Base-by-base conservation (phyloP, 1,140 invertebrate species). In the Asbolus verrucosus region DNA sequence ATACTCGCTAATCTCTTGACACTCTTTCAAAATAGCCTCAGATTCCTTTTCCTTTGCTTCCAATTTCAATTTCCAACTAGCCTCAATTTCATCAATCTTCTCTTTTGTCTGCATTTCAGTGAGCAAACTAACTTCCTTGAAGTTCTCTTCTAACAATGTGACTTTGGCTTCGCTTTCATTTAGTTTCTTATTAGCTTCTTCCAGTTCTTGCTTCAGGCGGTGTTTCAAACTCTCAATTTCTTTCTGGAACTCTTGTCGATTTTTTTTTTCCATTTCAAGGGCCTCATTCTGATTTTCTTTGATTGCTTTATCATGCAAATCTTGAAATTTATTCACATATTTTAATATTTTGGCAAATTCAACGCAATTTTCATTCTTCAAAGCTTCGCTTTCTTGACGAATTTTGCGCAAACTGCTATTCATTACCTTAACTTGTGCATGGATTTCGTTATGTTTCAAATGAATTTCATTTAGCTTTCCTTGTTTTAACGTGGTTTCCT, bases 1-100 rank as follows among this genome's bases (percentile, higher is more conserved):
- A 38, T 82, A 84, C 74, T 85, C 84, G 59, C 82, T 83, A 69
- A 84, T 80, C 41, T 83, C 81, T 78, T 85, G 84, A 36, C 83
- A 83, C 70, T 85, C 83, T 71, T 85, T 83, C 60, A 85, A 75
- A 74, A 85, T 84, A 14, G 76, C 79, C 1, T 80, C 79, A 72
- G 81, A 80, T 71, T 80, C 76, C 60, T 81, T 80, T 77, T 83
- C 78, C 15, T 83, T 78, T 59, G 81, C 76, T n/a, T 84, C 72
- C 1, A 80, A 73, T 72, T 82, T 81, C 11, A 81, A 73, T 71
- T 75, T 73, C 78, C 79, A 80, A 50, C 75, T 77, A 2, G 69
- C 75, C 74, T 85, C 84, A 9, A 84, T 73, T 73, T 83, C 79
- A 15, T 76, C 61, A 11, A 81, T 76, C 72, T 80, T 82, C 69